Conservation (phyloP, 2,797 vertebrate genomes). For the Acanthornis magna region DNA sequence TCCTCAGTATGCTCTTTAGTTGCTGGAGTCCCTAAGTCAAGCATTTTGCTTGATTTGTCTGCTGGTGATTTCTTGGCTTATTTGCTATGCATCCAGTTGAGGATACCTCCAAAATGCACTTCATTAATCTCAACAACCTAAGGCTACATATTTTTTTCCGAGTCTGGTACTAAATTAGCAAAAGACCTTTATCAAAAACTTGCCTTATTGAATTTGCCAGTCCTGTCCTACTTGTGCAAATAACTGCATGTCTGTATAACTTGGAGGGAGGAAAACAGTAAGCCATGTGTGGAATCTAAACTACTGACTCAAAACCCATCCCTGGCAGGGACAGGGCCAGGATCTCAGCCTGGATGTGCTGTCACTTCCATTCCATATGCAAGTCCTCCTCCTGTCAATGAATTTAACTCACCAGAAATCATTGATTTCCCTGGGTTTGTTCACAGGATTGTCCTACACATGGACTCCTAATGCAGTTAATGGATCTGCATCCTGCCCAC, state of each 20-base stretch:
- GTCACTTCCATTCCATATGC: not conserved
- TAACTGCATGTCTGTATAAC: conserved; percentile 21
- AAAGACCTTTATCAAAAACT: conserved; percentile 27
- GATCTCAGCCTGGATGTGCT: not conserved
- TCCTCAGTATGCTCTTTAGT: not conserved
- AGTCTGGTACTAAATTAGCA: not conserved
- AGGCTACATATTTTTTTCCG: not conserved
- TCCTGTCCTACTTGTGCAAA: not conserved
- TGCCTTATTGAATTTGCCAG: conserved; percentile 29
- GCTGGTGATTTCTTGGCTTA: not conserved
- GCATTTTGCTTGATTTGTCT: not conserved
- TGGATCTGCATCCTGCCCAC: not conserved
- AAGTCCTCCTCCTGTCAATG: not conserved
- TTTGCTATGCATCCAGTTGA: conserved; percentile 10
- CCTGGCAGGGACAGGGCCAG: not conserved
- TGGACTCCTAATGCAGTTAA: not conserved
- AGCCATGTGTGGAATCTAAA: conserved; percentile 9
- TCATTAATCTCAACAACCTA: conserved; percentile 30
- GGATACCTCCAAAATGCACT: not conserved
- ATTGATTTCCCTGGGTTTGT: conserved; percentile 24
- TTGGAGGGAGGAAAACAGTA: not conserved
- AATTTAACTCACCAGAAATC: conserved; percentile 5
- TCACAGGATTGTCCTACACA: not conserved
- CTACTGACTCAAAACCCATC: not conserved
- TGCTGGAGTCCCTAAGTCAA: not conserved